These are phyloP conservation scores for Melanocharis versteri DNA, from an alignment of 2,113 vertebrate genomes.

Conservation along the genomic window DNA sequence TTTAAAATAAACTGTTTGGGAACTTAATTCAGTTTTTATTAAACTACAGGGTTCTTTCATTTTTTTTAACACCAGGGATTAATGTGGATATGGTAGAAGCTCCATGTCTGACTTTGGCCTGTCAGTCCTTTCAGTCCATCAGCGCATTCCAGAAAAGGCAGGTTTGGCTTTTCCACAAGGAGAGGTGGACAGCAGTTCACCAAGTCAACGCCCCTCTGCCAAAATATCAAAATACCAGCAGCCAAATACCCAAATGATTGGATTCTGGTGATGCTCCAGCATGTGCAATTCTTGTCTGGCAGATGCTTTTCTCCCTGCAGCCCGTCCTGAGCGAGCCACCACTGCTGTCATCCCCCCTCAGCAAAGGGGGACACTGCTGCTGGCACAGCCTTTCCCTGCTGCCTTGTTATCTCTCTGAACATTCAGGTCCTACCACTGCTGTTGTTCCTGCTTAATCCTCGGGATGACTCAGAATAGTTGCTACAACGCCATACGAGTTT, in stretches of 20 bases:
- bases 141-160: neutral
- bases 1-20: neutral
- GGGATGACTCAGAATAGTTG: neutral
- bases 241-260: neutral
- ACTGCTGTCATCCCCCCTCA: neutral
- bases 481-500: neutral
- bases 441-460: neutral
- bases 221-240: neutral
- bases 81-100: neutral
- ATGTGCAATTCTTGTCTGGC: neutral
- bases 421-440: neutral
- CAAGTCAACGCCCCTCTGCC: neutral
- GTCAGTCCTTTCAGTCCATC: neutral
- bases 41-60: neutral
- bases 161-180: neutral
- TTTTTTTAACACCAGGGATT: neutral
- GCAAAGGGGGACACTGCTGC: neutral
- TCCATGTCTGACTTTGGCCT: neutral
- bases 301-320: neutral
- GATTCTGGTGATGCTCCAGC: neutral
- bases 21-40: constrained; percentile 26
- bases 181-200: neutral
- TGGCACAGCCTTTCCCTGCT: neutral
- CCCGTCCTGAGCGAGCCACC: neutral
- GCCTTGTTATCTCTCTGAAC: neutral